Percentiles rank a stretch among this genome's conserved stretches.
These are phyloP conservation scores for Rhabdophis nuchalis DNA, from an alignment of 2,797 vertebrate genomes.

Conservation along the genomic window DNA sequence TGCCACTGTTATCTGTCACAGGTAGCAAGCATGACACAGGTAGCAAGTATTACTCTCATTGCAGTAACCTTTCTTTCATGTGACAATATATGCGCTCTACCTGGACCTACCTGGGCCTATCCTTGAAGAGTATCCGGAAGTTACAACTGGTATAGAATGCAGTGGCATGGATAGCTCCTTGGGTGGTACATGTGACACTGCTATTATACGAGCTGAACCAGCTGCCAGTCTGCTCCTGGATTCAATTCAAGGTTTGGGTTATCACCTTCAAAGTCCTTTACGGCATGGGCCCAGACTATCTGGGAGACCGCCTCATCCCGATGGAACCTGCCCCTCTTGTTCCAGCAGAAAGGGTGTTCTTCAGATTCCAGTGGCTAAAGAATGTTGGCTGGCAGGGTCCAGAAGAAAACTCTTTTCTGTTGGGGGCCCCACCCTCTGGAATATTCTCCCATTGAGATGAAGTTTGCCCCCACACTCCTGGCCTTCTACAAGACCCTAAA, in stretches of 20 bases:
- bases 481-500: neutral
- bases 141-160: neutral
- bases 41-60: neutral
- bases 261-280: neutral
- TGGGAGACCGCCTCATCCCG: neutral
- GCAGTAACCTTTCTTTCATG: neutral
- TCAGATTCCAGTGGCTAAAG: neutral
- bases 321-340: neutral
- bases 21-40: neutral
- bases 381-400: neutral
- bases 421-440: neutral
- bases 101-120: neutral
- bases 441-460: neutral
- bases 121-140: neutral
- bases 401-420: neutral
- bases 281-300: neutral
- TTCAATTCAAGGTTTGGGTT: neutral
- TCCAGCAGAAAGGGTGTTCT: neutral
- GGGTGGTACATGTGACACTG: neutral
- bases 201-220: neutral
- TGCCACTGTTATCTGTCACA: neutral
- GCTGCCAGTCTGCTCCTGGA: neutral
- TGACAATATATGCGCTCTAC: neutral
- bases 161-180: neutral
- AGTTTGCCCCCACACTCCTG: neutral